Conservation (phyloP, 2,797 vertebrate genomes). For the Galago senegalensis region DNA sequence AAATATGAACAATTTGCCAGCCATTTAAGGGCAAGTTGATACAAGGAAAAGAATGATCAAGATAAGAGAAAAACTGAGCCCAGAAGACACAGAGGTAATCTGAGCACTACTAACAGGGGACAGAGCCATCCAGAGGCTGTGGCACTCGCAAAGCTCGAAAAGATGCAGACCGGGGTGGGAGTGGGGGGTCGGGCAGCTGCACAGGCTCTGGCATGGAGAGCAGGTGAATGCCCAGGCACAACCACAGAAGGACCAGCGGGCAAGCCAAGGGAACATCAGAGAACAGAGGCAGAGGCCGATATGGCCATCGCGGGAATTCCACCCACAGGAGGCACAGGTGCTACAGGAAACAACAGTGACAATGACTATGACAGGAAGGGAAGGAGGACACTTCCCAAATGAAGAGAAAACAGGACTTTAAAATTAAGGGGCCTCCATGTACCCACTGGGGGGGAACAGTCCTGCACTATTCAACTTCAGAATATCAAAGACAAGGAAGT, state of each 20-base stretch:
- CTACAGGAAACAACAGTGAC: accelerated
- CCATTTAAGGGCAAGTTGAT: not conserved
- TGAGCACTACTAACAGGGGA: accelerated
- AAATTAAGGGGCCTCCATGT: not conserved
- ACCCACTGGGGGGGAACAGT: not conserved
- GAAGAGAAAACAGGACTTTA: not conserved
- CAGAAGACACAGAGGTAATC: not conserved
- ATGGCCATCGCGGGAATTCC: not conserved
- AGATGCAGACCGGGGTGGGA: accelerated
- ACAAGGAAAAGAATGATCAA: not conserved
- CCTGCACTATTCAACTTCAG: not conserved
- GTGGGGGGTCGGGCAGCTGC: accelerated
- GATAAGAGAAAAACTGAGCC: not conserved
- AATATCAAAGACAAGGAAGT: not conserved
- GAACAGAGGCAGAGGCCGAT: not conserved
- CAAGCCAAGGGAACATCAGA: accelerated
- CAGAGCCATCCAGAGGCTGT: not conserved
- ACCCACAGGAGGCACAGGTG: not conserved
- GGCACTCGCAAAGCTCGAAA: too few relatives aligned
- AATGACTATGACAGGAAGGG: accelerated
- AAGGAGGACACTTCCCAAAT: not conserved
- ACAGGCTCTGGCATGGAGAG: accelerated
- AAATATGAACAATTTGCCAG: not conserved
- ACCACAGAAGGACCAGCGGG: not conserved
- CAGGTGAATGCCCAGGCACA: not conserved